Evolutionary conservation across 1,140 invertebrate genomes (phyloP).

Genomic region (Andricus grossulariae): DNA sequence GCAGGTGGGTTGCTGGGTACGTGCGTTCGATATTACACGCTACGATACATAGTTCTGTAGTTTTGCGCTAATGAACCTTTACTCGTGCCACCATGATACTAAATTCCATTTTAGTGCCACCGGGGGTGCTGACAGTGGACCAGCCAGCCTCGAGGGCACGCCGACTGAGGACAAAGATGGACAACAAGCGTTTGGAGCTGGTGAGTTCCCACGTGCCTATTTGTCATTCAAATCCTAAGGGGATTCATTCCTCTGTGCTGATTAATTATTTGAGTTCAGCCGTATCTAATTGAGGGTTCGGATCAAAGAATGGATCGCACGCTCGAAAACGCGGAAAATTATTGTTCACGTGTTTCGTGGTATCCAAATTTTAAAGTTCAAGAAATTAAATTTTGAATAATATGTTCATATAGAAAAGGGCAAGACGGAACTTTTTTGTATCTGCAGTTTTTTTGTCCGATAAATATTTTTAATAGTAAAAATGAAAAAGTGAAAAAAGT

Average conservation of each 20-base stretch:
- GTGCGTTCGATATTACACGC: constrained; percentile 45
- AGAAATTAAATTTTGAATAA: too few relatives aligned
- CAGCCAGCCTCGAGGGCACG: constrained; percentile 83
- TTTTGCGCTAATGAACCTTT: constrained; percentile 8
- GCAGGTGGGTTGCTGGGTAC: constrained; percentile 71
- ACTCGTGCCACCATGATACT: not conserved
- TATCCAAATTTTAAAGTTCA: too few relatives aligned
- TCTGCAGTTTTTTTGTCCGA: too few relatives aligned
- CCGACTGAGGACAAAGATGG: constrained; percentile 87
- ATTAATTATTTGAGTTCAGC: too few relatives aligned
- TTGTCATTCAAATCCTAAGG: not conserved
- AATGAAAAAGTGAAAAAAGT: too few relatives aligned
- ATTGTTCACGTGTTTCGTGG: too few relatives aligned
- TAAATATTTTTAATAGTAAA: too few relatives aligned
- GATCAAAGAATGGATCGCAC: too few relatives aligned
- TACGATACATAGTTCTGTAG: constrained; percentile 31
- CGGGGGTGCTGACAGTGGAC: constrained; percentile 89
- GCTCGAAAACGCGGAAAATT: too few relatives aligned
- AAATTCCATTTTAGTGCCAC: constrained; percentile 81
- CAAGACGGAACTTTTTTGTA: too few relatives aligned
- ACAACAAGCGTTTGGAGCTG: constrained; percentile 83
- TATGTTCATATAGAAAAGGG: too few relatives aligned
- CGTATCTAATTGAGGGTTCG: too few relatives aligned
- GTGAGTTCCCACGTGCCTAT: constrained; percentile 75
- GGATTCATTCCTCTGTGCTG: not conserved